Base-by-base conservation (phyloP, 2,797 vertebrate genomes). In the Spea hammondii region DNA sequence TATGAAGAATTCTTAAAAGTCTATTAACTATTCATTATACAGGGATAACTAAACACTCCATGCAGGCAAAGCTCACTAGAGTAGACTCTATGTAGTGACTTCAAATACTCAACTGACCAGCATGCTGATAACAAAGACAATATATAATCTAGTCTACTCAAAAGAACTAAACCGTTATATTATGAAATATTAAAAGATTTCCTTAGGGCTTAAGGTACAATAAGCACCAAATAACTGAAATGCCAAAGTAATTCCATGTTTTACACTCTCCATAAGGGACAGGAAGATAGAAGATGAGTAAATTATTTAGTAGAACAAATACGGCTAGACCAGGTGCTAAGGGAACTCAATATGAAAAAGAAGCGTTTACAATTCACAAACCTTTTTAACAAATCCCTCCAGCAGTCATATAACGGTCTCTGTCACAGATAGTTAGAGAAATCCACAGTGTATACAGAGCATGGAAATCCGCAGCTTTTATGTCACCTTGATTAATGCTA, bases 401-500 rank as follows among this genome's bases (percentile, higher is more conserved):
- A 17, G 44, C 64, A 45, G 64, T 7, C 9, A 4, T 11, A 11
- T 11, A 47, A 65, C 46, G n/a, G 64, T 65, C 32, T 13, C 44
- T 65, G 64, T 47, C 64, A 65, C 44, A 65, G 64, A 14, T 17
- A 62, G n/a, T 62, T 62, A 62, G 59, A 5, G 59, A 62, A 62
- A 17, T 62, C 13, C 59, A 62, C 59, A 62, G 59, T 62, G 14
- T 62, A 62, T 17, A 62, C 2, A 8, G 59, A 62, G n/a, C 5
- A 44, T 62, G n/a, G 59, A 17, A 17, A 62, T 62, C 14, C 3
- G n/a, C 59, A 62, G 14, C 14, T 4, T 62, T 62, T 12, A 62
- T 62, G 59, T 62, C 59, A 62, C 59, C 59, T 62, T 62, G 59
- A 62, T 62, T 62, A 62, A 17, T 17, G 59, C 32, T 62, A 62